Evolutionary conservation across 2,797 vertebrate genomes (phyloP), one percentile per base, ranked within the genome.

Genomic region (Pogonophryne albipinna): DNA sequence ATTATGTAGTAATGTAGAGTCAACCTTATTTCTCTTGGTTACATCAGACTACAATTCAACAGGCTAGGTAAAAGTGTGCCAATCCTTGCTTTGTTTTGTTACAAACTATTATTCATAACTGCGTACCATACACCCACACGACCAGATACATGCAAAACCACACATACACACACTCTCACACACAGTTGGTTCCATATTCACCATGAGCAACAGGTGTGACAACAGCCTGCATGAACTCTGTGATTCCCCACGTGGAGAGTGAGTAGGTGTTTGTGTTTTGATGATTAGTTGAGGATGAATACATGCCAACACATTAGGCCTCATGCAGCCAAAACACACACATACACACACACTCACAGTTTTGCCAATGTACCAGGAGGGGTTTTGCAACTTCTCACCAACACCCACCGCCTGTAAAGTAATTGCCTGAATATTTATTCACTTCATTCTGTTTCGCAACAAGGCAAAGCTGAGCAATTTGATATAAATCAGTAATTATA

Each of bases 231-330:
- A 20, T 79, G 74, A 88, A 87, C 82, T 82, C 82, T n/a, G n/a
- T 74, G 75, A 78, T 80, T 85, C 86, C 81, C 82, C 13, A 62
- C 57, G 51, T 81, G 78, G 75, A 82, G 74, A 80, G 78, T 68
- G 80, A 78, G 90, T 90, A 82, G 89, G 90, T 85, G 92, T 92
- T 91, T 91, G 87, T 92, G 88, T 92, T 90, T 82, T 90, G 84
- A 89, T 88, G 89, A 91, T 89, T 90, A 89, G 85, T 78, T 78
- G 66, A 76, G 79, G 80, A 87, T 83, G 91, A 92, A 83, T 87
- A 59, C 81, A 84, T 90, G 87, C 89, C 87, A 93, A 89, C 83
- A 91, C 87, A 89, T 87, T 85, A 75, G 65, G 73, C 74, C 53
- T 76, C 34, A 55, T 73, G 69, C 84, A 89, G 85, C 77, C 87